Base-by-base conservation (phyloP, 2,113 vertebrate species). In the Ictalurus furcatus region DNA sequence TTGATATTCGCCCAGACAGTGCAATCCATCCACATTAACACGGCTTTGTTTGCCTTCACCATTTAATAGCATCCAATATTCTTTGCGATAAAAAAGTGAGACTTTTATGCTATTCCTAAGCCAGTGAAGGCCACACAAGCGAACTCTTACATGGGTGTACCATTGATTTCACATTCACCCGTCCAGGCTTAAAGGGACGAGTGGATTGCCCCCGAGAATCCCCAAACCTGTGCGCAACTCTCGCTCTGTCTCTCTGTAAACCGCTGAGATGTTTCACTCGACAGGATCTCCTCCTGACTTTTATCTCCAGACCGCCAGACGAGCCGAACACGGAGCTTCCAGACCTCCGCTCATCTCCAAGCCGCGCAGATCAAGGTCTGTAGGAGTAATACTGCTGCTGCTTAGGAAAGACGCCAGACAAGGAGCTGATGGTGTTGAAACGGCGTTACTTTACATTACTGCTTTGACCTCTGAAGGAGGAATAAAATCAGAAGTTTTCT, bases 151-250 rank as follows among this genome's bases (percentile, higher is more conserved):
- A 95, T 94, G 95, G 95, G 92, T 96, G 96, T 96, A 95, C 94
- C 93, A 96, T 96, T 96, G 95, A 96, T 96, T 96, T 96, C 96
- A 96, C 96, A 96, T 96, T 94, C 93, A 92, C 93, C 95, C 95
- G 89, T 96, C 95, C 90, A 89, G 92, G 94, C 89, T 94, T 94
- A 94, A 95, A 93, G 93, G 91, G 93, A 94, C 94, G 94, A 94
- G 94, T 91, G 94, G 95, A 95, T 95, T 95, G 93, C 92, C 92
- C 92, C n/a, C 83, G 73, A 89, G 94, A 95, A 94, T 96, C 94
- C 93, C 89, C 52, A 91, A 94, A 96, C 95, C 94, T 93, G 93
- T 95, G 93, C 93, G 94, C 93, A 85, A 90, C 94, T 94, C 93
- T 92, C 93, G 93, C 92, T 92, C 95, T 95, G 94, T 96, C 95